These are phyloP conservation scores for Esperia sulphurella DNA, from an alignment of 2,888 invertebrate species.

Conservation along the genomic window DNA sequence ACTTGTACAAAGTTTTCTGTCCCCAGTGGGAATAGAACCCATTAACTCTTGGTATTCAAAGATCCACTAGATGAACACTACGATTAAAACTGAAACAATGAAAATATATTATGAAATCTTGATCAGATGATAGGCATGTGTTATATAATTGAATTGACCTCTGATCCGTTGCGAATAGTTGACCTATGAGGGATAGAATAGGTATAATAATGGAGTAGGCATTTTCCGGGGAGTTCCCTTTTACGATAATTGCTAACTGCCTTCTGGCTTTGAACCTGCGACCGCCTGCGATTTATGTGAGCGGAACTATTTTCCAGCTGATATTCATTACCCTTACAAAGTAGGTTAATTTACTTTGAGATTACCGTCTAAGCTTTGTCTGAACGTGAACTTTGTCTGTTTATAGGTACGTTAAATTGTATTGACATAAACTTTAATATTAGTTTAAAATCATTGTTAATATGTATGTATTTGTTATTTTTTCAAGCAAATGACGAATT, in stretches of 20 bases:
- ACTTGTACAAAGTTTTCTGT: too few species aligned
- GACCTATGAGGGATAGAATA: conserved; percentile 36
- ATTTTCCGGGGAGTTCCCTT: conserved; percentile 31
- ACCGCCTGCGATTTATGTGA: conserved; percentile 2
- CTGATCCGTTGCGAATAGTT: conserved; percentile 34
- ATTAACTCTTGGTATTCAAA: too few species aligned
- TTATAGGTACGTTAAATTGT: background rate
- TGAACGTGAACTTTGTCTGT: background rate
- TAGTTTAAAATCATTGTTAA: too few species aligned
- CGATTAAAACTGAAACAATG: too few species aligned
- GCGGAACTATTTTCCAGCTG: background rate
- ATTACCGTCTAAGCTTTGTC: background rate
- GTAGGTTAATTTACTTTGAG: background rate
- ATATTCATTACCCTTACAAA: background rate
- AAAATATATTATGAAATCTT: too few species aligned
- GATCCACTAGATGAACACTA: too few species aligned
- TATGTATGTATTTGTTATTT: too few species aligned
- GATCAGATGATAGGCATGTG: too few species aligned
- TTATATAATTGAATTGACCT: background rate
- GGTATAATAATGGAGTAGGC: conserved; percentile 36
- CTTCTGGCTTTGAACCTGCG: conserved; percentile 18
- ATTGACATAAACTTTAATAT: background rate
- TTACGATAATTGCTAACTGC: conserved; percentile 50
- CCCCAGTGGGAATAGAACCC: too few species aligned
- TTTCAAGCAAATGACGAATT: too few species aligned